Evolutionary conservation across 2,797 vertebrate species (phyloP).

Genomic region (Lepilemur septentrionalis): DNA sequence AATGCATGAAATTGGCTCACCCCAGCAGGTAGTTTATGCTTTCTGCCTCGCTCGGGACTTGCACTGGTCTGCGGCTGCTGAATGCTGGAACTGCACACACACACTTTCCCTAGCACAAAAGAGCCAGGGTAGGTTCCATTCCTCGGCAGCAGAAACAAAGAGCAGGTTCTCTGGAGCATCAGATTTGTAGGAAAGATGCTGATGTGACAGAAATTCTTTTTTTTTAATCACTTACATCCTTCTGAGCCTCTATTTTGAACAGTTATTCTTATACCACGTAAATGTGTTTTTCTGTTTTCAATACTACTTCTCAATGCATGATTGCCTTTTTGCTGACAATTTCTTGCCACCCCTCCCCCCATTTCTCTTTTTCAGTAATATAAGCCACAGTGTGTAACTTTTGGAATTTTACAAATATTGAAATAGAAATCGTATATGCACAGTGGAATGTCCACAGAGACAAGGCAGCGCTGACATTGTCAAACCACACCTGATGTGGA

Average conservation of each 20-base stretch:
- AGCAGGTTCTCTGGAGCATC: not conserved
- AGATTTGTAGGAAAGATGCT: slow-evolving; percentile 57
- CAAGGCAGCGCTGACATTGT: slow-evolving; percentile 2
- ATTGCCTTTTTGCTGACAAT: slow-evolving; percentile 68
- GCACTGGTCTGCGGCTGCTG: not conserved
- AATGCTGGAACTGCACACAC: slow-evolving; percentile 24
- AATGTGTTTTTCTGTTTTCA: slow-evolving; percentile 67
- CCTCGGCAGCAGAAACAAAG: not conserved
- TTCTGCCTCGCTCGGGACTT: slow-evolving; percentile 8
- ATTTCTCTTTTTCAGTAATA: not conserved
- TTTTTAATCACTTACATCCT: not conserved
- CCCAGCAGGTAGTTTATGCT: not conserved
- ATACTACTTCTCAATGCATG: slow-evolving; percentile 52
- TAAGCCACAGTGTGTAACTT: slow-evolving; percentile 58
- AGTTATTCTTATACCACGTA: slow-evolving; percentile 41
- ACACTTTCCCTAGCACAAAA: not conserved
- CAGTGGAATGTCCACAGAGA: not conserved
- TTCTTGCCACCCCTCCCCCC: not conserved
- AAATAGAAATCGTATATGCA: slow-evolving; percentile 43
- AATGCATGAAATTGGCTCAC: not conserved
- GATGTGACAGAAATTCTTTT: not conserved
- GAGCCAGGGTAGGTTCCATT: slow-evolving; percentile 30
- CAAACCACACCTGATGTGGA: slow-evolving; percentile 1
- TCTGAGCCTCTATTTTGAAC: slow-evolving; percentile 60
- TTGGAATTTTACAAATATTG: slow-evolving; percentile 53